Evolutionary conservation across 2,888 invertebrate species (phyloP).

Genomic region (Malachius bipustulatus): DNA sequence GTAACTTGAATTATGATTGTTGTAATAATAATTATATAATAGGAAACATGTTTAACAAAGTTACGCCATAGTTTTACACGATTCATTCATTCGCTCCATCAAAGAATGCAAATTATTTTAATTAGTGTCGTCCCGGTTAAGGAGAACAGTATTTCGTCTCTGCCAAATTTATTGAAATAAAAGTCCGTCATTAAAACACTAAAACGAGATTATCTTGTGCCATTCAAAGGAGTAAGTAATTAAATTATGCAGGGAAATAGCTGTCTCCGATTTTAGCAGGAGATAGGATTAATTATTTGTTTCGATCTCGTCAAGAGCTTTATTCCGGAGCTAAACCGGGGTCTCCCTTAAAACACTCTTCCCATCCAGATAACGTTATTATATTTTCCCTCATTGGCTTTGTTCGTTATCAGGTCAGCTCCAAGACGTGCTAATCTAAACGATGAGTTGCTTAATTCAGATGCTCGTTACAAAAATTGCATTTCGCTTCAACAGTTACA

Average conservation of each 20-base stretch:
- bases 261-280: constrained; percentile 23
- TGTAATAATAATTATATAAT: too few species aligned
- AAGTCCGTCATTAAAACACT: constrained; percentile 23
- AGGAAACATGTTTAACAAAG: too few species aligned
- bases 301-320: constrained; percentile 19
- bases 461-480: too few species aligned
- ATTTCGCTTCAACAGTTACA: too few species aligned
- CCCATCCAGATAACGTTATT: constrained; percentile 12
- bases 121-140: neutral
- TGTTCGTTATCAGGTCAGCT: constrained; percentile 3
- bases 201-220: constrained; percentile 24
- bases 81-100: too few species aligned
- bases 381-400: constrained; percentile 3
- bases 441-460: too few species aligned
- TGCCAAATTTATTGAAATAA: constrained; percentile 17
- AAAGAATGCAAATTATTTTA: neutral
- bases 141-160: neutral
- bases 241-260: constrained; percentile 24
- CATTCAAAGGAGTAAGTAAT: constrained; percentile 24
- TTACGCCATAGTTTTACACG: too few species aligned
- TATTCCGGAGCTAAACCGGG: constrained; percentile 12
- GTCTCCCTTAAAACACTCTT: constrained; percentile 8
- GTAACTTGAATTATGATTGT: too few species aligned
- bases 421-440: too few species aligned
- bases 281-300: constrained; percentile 23